Percentiles rank a stretch among this genome's conserved stretches.
Evolutionary conservation across 64 coral and sea anemone species (phyloP).

Genomic region (Stichodactyla helianthus): DNA sequence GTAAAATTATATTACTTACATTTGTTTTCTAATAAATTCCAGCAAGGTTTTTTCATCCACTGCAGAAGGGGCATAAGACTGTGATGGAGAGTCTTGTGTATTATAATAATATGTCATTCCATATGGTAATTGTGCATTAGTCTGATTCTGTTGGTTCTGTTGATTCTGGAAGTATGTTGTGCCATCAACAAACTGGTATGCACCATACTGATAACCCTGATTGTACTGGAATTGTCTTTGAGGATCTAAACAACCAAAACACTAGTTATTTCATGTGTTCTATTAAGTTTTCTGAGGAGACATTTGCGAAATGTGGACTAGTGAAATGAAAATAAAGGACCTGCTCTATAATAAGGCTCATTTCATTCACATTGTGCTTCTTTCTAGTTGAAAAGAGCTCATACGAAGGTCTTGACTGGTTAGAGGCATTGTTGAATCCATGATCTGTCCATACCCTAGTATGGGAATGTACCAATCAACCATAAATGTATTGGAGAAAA

Average conservation of each 20-base stretch:
- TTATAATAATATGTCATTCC: conserved; percentile 75
- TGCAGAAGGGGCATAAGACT: conserved; percentile 37
- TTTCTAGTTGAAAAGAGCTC: too few relatives aligned
- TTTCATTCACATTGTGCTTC: too few relatives aligned
- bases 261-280: neutral
- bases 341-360: too few relatives aligned
- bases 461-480: too few relatives aligned
- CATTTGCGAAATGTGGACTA: neutral
- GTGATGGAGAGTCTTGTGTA: conserved; percentile 25
- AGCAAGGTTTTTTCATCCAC: conserved; percentile 48
- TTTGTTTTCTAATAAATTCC: conserved; percentile 85
- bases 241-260: conserved; percentile 22
- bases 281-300: neutral
- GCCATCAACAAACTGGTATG: conserved; percentile 75
- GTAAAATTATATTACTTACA: conserved; percentile 50
- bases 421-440: too few relatives aligned
- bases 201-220: conserved; percentile 57
- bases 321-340: too few relatives aligned
- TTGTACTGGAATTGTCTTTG: conserved; percentile 73
- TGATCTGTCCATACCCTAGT: too few relatives aligned
- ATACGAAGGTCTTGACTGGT: too few relatives aligned
- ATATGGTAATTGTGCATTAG: conserved; percentile 30
- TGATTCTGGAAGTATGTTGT: conserved; percentile 72
- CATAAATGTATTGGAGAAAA: too few relatives aligned
- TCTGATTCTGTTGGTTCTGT: conserved; percentile 44